Base-by-base conservation (phyloP, 2,888 invertebrate species). In the Syrista parreyssii region DNA sequence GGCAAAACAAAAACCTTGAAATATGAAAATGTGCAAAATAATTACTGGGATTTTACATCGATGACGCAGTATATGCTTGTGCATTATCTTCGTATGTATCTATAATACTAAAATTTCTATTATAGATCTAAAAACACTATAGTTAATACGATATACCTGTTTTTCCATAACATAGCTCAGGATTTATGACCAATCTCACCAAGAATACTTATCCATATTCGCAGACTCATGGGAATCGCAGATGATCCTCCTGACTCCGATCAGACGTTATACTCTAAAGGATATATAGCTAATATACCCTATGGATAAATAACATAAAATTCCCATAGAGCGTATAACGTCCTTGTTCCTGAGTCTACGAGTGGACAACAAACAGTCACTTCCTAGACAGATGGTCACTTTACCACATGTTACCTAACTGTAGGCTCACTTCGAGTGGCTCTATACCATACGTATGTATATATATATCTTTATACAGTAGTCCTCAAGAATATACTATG, bases 381-480 rank as follows among this genome's bases (percentile, higher is more conserved):
- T 88, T 88, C 85, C 85, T 84, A 86, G 87, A 85, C 87, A 87
- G 86, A 86, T 87, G 87, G 87, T 84, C 83, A 81, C 81, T 84
- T 83, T 77, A 81, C 85, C 88, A 87, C 84, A 87, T 87, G 87
- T 84, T 84, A 80, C 78, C 82, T 86, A 83, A 86, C 86, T 86
- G 86, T 86, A 85, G 85, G 78, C 82, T 78, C 76, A 74, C 79
- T 79, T 82, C 79, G 79, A 86, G 80, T 74, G 83, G 76, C 80
- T 82, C 80, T 85, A 76, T 55, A 23, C 55, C 23, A 23, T 55
- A 55, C 2, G 9, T 23, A 55, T 9, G 55, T 55, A 55, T 55
- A 55, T 55, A 35, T 11, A 35, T 35, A 35, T 11, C 34, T 35
- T 11, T 40, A 15, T 4, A 15, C 40, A 15, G 40, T 40, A 40